Percentiles rank a stretch among this genome's conserved stretches.
phyloP scores from a whole-genome alignment of 2,797 vertebrate species.

The Microhierax caerulescens region DNA sequence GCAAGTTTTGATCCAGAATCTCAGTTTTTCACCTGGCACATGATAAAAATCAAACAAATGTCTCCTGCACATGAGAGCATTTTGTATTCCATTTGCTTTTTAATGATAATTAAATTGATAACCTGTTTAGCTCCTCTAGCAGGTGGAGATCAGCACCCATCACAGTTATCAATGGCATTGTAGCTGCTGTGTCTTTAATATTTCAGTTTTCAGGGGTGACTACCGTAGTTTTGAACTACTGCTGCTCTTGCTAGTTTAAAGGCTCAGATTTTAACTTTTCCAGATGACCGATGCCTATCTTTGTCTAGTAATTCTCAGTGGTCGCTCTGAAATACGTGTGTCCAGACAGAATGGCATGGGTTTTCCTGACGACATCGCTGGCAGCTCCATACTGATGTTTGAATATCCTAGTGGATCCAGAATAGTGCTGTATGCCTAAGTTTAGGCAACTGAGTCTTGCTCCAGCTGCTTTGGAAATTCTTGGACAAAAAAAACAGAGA shows the following conservation, averaged over 20 bases:
- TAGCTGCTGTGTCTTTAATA: background rate
- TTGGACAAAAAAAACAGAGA: background rate
- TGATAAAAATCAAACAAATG: background rate
- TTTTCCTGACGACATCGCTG: background rate
- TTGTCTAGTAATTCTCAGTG: background rate
- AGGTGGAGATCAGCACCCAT: background rate
- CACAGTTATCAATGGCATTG: background rate
- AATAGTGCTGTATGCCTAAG: background rate
- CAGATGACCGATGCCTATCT: background rate
- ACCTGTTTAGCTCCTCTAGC: background rate
- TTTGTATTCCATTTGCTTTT: background rate
- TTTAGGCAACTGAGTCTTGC: background rate
- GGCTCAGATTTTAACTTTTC: background rate
- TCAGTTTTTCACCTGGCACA: background rate
- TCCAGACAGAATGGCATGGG: background rate
- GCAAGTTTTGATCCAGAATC: background rate
- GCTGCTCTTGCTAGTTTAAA: background rate
- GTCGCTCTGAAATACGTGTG: background rate
- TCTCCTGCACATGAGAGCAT: background rate
- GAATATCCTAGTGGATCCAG: background rate
- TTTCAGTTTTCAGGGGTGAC: background rate
- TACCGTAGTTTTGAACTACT: background rate
- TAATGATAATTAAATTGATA: background rate
- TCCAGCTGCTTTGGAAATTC: conserved; percentile 6
- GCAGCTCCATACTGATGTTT: background rate